Percentiles rank a stretch among this genome's conserved stretches.
Conservation (phyloP, 2,888 invertebrate genomes). For the Rhingia campestris region DNA sequence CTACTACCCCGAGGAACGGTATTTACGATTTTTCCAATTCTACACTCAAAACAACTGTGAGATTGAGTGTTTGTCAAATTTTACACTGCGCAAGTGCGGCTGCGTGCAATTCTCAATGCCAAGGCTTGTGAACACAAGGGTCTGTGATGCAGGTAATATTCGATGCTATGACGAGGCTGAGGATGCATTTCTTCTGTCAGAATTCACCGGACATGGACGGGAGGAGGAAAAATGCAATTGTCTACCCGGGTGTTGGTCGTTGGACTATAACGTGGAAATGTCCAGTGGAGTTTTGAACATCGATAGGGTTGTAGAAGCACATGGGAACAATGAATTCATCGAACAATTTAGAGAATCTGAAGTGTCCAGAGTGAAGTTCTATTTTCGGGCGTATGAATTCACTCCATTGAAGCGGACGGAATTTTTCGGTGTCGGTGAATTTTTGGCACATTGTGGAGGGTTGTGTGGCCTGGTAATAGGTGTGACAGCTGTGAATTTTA, state of each 20-base stretch:
- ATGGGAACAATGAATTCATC: neutral
- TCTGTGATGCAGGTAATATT: conserved; percentile 81
- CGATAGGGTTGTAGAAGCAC: neutral
- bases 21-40: conserved; percentile 86
- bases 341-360: neutral
- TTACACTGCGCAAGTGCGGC: conserved; percentile 85
- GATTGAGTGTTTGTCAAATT: conserved; percentile 88
- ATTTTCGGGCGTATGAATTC: conserved; percentile 89
- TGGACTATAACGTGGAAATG: conserved; percentile 88
- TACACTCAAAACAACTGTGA: conserved; percentile 90
- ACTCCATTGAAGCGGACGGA: conserved; percentile 87
- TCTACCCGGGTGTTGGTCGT: conserved; percentile 85
- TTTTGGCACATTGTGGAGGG: conserved; percentile 88
- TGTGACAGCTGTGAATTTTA: conserved; percentile 82
- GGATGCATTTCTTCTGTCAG: conserved; percentile 78
- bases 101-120: conserved; percentile 90
- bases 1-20: conserved; percentile 87
- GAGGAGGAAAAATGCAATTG: conserved; percentile 79
- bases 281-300: conserved; percentile 88
- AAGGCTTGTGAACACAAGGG: conserved; percentile 76
- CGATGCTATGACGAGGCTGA: conserved; percentile 80
- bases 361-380: conserved; percentile 86
- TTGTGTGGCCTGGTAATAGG: conserved; percentile 84
- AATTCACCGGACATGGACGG: conserved; percentile 79
- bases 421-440: conserved; percentile 87